Base-by-base conservation (phyloP, 2,113 vertebrate genomes). In the Ictalurus punctatus region DNA sequence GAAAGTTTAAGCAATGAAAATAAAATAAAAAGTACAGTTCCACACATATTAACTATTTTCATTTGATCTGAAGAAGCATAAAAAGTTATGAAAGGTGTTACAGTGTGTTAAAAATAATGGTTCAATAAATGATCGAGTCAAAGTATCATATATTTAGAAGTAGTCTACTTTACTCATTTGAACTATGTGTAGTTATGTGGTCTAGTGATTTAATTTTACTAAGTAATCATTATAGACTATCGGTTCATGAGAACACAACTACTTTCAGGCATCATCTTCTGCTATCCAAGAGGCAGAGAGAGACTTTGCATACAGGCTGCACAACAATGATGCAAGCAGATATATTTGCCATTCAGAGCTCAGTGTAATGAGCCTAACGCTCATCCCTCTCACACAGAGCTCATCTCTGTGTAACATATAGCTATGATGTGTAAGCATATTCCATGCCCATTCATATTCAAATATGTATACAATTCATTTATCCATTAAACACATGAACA, bases 261-360 rank as follows among this genome's bases (percentile, higher is more conserved):
- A 58, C 88, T 87, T 85, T 85, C 85, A 89, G 27, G 37, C 5
- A 76, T 88, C 78, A n/a, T 84, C 86, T 88, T 84, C 85, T 58
- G 58, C 67, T 79, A 89, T 92, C 93, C 89, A 94, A 93, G 90
- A 86, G 74, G 48, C 65, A 61, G 34, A 91, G 84, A 94, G 91
- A 93, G 91, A 92, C 94, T 96, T 96, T 96, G 95, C 95, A 95
- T 95, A 94, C 90, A 89, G 85, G 71, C 91, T 89, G 63, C 74
- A 86, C 30, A 84, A 91, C 94, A 89, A 81, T 93, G 90, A 86
- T 90, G 74, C 23, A 85, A 69, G 87, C 73, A 87, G 90, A 91
- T 92, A 88, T 88, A 92, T 94, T 93, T 94, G 90, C 91, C 85
- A 87, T 91, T 90, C 93, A 93, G 90, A 94, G 86, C 90, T 80